Base-by-base conservation (phyloP, 2,888 invertebrate genomes). In the Drosophila meridiana region DNA sequence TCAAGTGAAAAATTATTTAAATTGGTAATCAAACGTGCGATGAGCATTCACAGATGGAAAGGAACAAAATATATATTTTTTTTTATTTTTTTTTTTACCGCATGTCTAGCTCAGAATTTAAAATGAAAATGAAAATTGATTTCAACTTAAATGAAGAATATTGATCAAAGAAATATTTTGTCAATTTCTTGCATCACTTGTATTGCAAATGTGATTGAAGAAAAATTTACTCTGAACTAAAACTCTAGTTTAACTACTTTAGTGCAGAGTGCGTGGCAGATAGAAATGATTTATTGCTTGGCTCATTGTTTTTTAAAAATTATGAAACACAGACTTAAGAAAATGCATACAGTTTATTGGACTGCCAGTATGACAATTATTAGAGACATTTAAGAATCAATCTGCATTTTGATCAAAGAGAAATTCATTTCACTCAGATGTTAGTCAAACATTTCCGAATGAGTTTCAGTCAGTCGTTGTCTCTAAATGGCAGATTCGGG, bases 1-100 rank as follows among this genome's bases (percentile, higher is more conserved):
- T 87, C 87, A 87, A 87, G 87, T 89, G 89, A 87, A 89, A 87
- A 84, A 87, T 87, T 87, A 87, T 89, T 87, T 87, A 87, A 87
- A 89, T 87, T 87, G 87, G 69, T 89, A 87, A 89, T 89, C 85
- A 87, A 84, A 85, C 79, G 83, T 77, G 77, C 77, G 64, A 67
- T 68, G 64, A 60, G 70, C 30, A 63, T 42, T 58, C 58, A 60
- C 59, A 70, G 55, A 30, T 57, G 38, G 32, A 60, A 48, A 32
- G 28, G 30, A 50, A 50, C 38, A 52, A 52, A 60, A 62, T 70
- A 66, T 60, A 20, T 63, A 75, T 71, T 69, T 61, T 77, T 69
- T 32, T 69, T 60, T 14, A 61, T 76, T 71, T 69, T 61, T 77
- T 69, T 32, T 62, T 8, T 32, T 64, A 55, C 36, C 58, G 72